Evolutionary conservation across 1,140 invertebrate species (phyloP).

Genomic region (Zaprionus capensis): DNA sequence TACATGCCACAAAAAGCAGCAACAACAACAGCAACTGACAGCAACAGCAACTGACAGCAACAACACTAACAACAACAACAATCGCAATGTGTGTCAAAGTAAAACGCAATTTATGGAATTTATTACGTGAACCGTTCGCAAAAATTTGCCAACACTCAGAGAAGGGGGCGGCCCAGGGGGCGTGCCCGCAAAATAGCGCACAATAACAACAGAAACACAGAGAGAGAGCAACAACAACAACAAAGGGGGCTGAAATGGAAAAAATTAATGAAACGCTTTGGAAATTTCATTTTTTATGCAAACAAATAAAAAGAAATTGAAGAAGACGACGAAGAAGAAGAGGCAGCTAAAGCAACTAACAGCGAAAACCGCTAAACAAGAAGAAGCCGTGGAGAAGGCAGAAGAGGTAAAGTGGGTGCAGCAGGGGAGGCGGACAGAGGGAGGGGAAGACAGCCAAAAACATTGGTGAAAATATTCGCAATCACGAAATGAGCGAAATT

Average conservation of each 20-base stretch:
- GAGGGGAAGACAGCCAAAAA: constrained; percentile 2
- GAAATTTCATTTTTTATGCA: constrained; percentile 65
- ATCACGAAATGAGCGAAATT: constrained; percentile 45
- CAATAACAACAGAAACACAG: constrained; percentile 17
- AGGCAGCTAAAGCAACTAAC: background rate
- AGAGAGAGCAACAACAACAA: constrained; percentile 23
- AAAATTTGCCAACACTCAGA: constrained; percentile 51
- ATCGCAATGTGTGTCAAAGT: constrained; percentile 73
- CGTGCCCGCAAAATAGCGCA: constrained; percentile 22
- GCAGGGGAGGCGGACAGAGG: background rate
- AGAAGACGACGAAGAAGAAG: constrained; percentile 24
- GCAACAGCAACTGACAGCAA: constrained; percentile 37
- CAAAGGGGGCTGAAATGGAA: constrained; percentile 21
- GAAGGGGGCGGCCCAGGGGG: constrained; percentile 7
- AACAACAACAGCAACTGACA: constrained; percentile 8
- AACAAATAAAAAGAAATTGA: constrained; percentile 51
- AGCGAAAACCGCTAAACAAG: background rate
- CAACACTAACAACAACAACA: constrained; percentile 44
- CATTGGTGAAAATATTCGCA: constrained; percentile 47
- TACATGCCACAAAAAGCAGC: constrained; percentile 49
- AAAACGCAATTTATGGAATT: constrained; percentile 81
- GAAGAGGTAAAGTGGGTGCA: background rate
- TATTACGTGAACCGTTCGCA: constrained; percentile 75
- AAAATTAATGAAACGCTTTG: constrained; percentile 74
- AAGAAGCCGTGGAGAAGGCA: background rate